A percentile compares a stretch with the other conserved stretches of the same genome.
phyloP scores from a whole-genome alignment of 2,113 vertebrate species.

The Nesoenas mayeri region DNA sequence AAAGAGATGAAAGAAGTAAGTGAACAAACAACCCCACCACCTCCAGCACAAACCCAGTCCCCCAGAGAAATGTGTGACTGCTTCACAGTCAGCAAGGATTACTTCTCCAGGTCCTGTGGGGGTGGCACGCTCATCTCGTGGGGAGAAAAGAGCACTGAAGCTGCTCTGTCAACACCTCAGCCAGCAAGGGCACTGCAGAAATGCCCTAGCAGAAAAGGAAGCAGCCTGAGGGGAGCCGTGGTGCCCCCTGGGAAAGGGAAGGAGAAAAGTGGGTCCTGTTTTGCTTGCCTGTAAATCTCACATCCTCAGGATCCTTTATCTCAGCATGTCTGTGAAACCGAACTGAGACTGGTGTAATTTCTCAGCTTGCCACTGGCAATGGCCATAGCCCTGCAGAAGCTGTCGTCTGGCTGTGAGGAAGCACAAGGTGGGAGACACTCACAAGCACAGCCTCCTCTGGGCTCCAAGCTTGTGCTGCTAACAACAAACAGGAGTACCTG shows the following conservation, averaged over 20 bases:
- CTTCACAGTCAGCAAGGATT: background rate
- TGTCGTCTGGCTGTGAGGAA: background rate
- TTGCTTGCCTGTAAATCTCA: background rate
- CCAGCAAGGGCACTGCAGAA: background rate
- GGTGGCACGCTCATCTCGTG: background rate
- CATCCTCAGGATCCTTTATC: background rate
- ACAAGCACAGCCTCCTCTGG: fast-evolving
- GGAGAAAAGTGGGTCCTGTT: background rate
- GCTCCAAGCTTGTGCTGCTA: fast-evolving
- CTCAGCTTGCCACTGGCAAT: background rate
- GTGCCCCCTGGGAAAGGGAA: background rate
- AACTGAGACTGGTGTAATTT: background rate
- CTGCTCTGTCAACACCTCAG: background rate
- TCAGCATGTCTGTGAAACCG: background rate
- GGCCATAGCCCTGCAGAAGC: background rate
- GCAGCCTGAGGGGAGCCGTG: background rate
- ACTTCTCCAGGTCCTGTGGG: background rate
- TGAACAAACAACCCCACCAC: background rate
- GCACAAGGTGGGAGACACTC: background rate
- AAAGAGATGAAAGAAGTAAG: background rate
- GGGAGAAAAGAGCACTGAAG: background rate
- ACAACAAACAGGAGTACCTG: background rate
- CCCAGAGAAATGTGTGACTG: fast-evolving
- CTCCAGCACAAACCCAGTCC: background rate
- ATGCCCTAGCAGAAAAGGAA: background rate